Base-by-base conservation (phyloP, 2,113 vertebrate genomes). In the Monopterus albus region DNA sequence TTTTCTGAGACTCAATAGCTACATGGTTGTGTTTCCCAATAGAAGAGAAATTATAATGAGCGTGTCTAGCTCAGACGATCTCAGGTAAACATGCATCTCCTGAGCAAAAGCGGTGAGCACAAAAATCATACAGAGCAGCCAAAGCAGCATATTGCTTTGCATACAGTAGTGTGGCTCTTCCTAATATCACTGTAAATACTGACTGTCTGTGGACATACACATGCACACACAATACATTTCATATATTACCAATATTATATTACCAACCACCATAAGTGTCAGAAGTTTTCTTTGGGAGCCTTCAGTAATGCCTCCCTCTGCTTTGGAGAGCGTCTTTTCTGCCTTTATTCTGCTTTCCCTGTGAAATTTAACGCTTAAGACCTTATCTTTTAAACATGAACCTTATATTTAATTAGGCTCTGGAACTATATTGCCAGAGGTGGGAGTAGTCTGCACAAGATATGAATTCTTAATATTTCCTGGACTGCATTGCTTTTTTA, bases 381-480 rank as follows among this genome's bases (percentile, higher is more conserved):
- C 35, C 74, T 83, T 62, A 86, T 88, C 82, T 88, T 88, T 89
- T 76, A 91, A 87, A 86, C 85, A 88, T 86, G 62, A 87, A 59
- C 62, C 71, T 73, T 42, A 53, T 68, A 86, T 86, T 72, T 78
- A 50, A 87, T 83, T 79, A 75, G 31, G 43, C 66, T 62, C 40
- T 33, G 38, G 25, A 49, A 17, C 31, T 26, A 42, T 62, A 29
- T 42, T 62, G 59, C 69, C 47, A 28, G 50, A 72, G 55, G 72
- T 38, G 53, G 10, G 13, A 25, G n/a, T 47, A 69, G 56, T 17
- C 72, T 49, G 63, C 63, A 38, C 18, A 6, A 73, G 33, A 83
- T 64, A 43, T 62, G 72, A 84, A 82, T 82, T 29, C 11, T 61
- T 78, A 55, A 85, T 76, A 45, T 73, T 71, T 78, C 67, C 57